A percentile compares a stretch with the other conserved stretches of the same genome.
Evolutionary conservation across 2,113 vertebrate genomes (phyloP).

Genomic region (Stercorarius parasiticus): DNA sequence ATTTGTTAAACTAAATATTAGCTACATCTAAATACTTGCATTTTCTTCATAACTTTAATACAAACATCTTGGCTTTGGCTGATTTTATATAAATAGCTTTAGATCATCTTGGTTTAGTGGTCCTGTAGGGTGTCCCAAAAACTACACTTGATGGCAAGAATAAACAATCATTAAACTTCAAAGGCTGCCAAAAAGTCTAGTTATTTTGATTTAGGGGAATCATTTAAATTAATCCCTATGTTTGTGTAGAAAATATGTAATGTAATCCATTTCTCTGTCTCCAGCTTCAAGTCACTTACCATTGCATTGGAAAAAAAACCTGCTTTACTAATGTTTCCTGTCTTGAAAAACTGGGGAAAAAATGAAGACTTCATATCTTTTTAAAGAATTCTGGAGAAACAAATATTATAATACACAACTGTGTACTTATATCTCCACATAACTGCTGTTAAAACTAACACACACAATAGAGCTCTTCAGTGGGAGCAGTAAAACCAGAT

Average conservation of each 20-base stretch:
- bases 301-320: not conserved
- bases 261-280: constrained; percentile 49
- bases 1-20: not conserved
- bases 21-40: not conserved
- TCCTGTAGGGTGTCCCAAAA: constrained; percentile 42
- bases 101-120: constrained; percentile 17
- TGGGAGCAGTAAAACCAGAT: not conserved
- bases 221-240: constrained; percentile 55
- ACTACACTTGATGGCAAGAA: constrained; percentile 27
- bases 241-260: constrained; percentile 59
- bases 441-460: not conserved
- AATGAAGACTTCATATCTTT: not conserved
- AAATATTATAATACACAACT: constrained; percentile 7
- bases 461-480: not conserved
- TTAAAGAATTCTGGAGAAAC: constrained; percentile 7
- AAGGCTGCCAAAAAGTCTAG: constrained; percentile 51
- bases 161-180: constrained; percentile 66
- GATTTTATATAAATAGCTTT: constrained; percentile 31
- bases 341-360: not conserved
- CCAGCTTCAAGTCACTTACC: constrained; percentile 34
- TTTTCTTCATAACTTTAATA: not conserved
- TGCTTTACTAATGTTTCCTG: not conserved
- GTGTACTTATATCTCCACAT: not conserved
- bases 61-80: not conserved
- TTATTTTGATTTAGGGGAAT: constrained; percentile 66